phyloP scores from a whole-genome alignment of 2,888 invertebrate species.

The Chymomyza procnemis region DNA sequence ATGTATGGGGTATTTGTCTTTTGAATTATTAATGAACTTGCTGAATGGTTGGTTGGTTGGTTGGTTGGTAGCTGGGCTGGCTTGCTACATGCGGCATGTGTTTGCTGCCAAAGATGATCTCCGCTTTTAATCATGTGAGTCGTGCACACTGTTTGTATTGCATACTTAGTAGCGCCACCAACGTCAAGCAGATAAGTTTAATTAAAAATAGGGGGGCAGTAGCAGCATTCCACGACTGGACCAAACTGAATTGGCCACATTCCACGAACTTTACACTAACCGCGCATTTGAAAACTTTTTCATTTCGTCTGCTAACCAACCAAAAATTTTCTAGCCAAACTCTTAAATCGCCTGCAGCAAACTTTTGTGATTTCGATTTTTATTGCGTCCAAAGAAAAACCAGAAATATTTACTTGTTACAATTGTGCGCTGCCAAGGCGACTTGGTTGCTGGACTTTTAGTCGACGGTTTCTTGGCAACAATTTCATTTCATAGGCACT shows the following conservation, averaged over 20 bases:
- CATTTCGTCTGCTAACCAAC: conserved; percentile 4
- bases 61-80: conserved; percentile 5
- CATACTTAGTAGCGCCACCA: conserved; percentile 5
- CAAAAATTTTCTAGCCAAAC: conserved; percentile 10
- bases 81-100: conserved; percentile 39
- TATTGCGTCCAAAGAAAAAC: conserved; percentile 49
- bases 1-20: conserved; percentile 68
- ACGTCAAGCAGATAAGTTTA: conserved; percentile 55
- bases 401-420: conserved; percentile 27
- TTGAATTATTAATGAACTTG: conserved; percentile 77
- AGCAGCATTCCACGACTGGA: conserved; percentile 9
- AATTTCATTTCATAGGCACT: conserved; percentile 18
- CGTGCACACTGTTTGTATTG: conserved; percentile 25
- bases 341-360: conserved; percentile 19
- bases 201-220: conserved; percentile 56
- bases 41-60: conserved; percentile 32
- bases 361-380: conserved; percentile 62
- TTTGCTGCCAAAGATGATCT: conserved; percentile 22
- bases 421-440: conserved; percentile 41
- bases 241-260: conserved; percentile 21
- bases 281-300: conserved; percentile 30
- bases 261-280: conserved; percentile 5
- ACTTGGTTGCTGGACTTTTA: not conserved
- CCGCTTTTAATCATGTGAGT: conserved; percentile 55
- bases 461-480: conserved; percentile 36